Percentiles rank a stretch among this genome's conserved stretches.
phyloP scores from a whole-genome alignment of 2,113 vertebrate genomes.

The Australoheros scitulus region DNA sequence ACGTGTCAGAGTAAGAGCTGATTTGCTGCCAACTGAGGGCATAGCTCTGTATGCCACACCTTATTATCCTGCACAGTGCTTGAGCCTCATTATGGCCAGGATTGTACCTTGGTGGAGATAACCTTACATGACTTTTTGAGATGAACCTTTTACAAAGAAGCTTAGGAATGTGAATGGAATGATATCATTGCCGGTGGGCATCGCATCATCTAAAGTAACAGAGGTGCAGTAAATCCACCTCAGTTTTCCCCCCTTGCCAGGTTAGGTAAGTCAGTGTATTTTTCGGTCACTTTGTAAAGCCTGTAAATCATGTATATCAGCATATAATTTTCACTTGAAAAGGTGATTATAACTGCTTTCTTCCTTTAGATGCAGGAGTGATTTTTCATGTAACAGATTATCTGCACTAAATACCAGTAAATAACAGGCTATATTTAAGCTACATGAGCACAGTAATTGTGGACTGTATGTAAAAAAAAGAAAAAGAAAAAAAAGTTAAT shows the following conservation, averaged over 20 bases:
- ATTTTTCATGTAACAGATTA: not conserved
- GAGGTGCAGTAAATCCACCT: not conserved
- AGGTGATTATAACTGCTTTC: not conserved
- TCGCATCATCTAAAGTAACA: constrained; percentile 26
- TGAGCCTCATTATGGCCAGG: constrained; percentile 63
- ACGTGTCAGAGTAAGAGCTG: constrained; percentile 29
- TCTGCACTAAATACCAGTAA: not conserved
- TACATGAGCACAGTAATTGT: not conserved
- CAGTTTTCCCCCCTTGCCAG: not conserved
- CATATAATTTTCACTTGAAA: not conserved
- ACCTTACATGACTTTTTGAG: constrained; percentile 65
- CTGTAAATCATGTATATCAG: not conserved
- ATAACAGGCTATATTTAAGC: not conserved
- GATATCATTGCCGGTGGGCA: constrained; percentile 34
- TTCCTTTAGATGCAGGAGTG: not conserved
- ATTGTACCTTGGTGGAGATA: constrained; percentile 65
- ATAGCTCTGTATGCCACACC: constrained; percentile 30
- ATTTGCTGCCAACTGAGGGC: constrained; percentile 48
- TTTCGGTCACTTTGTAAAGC: not conserved
- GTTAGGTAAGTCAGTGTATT: not conserved
- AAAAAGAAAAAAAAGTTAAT: not conserved
- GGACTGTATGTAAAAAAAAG: not conserved
- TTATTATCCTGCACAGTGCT: constrained; percentile 59
- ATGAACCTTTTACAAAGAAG: constrained; percentile 53
- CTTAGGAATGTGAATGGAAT: constrained; percentile 39